phyloP scores from a whole-genome alignment of 2,113 vertebrate species.

The Nyctibius bracteatus region DNA sequence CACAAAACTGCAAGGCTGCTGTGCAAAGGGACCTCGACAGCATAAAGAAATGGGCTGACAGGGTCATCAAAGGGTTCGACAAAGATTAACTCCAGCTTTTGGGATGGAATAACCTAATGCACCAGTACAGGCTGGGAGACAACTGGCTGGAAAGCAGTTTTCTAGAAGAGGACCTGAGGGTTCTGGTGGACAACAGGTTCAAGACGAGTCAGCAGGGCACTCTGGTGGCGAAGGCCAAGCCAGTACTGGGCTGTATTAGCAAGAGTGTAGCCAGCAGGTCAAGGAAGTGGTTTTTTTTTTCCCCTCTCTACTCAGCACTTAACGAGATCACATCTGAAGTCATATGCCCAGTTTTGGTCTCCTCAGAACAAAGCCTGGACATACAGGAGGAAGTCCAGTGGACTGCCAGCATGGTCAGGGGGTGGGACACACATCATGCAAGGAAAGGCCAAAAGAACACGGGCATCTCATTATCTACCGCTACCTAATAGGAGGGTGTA shows the following conservation, averaged over 20 bases:
- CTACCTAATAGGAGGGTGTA: not conserved
- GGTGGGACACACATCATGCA: fast-evolving
- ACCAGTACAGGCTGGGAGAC: not conserved
- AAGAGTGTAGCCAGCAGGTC: not conserved
- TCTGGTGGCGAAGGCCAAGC: not conserved
- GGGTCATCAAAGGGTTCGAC: not conserved
- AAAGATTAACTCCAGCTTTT: not conserved
- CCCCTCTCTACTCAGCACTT: not conserved
- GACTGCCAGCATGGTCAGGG: not conserved
- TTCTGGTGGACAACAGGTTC: not conserved
- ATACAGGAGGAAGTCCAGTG: fast-evolving
- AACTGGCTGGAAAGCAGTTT: not conserved
- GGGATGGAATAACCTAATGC: not conserved
- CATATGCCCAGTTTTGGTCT: not conserved
- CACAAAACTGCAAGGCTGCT: not conserved
- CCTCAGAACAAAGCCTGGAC: not conserved
- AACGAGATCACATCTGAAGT: not conserved
- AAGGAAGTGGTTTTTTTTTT: too few species aligned
- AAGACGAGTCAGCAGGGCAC: fast-evolving
- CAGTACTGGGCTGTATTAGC: not conserved
- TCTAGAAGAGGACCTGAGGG: not conserved
- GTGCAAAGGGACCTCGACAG: not conserved
- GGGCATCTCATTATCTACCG: not conserved
- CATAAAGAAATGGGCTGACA: not conserved
- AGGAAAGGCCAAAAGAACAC: not conserved